Conservation (phyloP, 2,888 invertebrate genomes). For the Xylocampa areola region DNA sequence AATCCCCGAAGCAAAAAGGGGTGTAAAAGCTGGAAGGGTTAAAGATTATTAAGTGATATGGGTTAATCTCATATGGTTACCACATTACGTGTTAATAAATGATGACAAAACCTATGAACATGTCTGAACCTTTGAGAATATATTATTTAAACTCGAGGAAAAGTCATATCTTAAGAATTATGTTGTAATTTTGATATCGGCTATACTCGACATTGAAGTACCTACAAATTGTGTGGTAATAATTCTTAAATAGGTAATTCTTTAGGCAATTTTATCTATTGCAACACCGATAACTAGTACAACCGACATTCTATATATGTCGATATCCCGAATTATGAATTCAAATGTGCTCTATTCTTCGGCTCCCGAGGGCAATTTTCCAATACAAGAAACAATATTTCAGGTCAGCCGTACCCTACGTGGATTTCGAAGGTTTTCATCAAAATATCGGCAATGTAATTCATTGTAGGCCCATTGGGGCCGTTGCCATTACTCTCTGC, state of each 20-base stretch:
- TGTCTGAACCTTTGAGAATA: too few relatives aligned
- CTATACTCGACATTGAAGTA: too few relatives aligned
- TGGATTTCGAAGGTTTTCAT: constrained; percentile 52
- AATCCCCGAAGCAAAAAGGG: background rate
- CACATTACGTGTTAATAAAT: constrained; percentile 12
- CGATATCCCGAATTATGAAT: constrained; percentile 7
- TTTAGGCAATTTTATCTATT: too few relatives aligned
- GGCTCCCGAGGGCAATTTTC: constrained; percentile 44
- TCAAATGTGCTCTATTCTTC: constrained; percentile 26
- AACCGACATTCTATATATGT: background rate
- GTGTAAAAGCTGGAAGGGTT: background rate
- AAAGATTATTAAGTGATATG: constrained; percentile 4
- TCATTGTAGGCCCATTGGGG: constrained; percentile 51
- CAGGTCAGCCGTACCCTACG: constrained; percentile 33
- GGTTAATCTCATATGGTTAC: constrained; percentile 14
- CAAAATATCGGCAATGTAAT: constrained; percentile 57
- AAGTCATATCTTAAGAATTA: too few relatives aligned
- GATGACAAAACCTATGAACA: background rate
- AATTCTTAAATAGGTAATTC: background rate
- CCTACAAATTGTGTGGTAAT: too few relatives aligned
- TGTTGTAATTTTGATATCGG: too few relatives aligned
- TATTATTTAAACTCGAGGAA: too few relatives aligned
- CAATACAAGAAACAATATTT: constrained; percentile 58
- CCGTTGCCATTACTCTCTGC: constrained; percentile 62
- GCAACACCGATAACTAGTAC: background rate